Evolutionary conservation across 2,888 invertebrate species (phyloP), one percentile per base, ranked within the genome.

Genomic region (Myopa testacea): DNA sequence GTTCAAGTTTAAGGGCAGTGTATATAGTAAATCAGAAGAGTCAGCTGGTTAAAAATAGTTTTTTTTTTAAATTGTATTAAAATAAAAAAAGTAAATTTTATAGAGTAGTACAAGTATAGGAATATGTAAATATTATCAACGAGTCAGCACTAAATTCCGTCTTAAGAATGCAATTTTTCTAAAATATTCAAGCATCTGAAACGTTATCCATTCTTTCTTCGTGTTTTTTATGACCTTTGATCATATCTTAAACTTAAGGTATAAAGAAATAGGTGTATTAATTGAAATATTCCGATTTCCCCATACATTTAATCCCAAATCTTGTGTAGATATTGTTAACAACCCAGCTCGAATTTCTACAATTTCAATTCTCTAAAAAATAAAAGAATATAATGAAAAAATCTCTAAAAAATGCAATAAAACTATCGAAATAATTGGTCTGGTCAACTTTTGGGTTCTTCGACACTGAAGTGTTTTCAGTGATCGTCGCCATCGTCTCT

Each of bases 321-420:
- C 45, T 45, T 45, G 7, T 6, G 45, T 45, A 45, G 45, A 45
- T 45, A 50, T 2, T 14, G 50, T 50, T 1, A 55, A 5, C 14
- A 55, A 55, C 19, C n/a, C 55, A 34, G 26, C 70, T 70, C 70
- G n/a, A 70, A 55, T 70, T 70, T 70, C 70, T 26, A 16, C 19
- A 26, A 69, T 26, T 10, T 14, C 45, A 45, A 45, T 50, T 63
- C 37, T 8, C 38, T 16, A 55, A 55, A 55, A 10, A 55, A 4
- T 6, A 55, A 55, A 16, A 55, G 16, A 65, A 65, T 12, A 65
- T 2, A 8, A 65, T 37, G 60, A 83, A 82, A 78, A 82, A 83
- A 84, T 82, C 81, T 81, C 26, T 81, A 79, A 82, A 78, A 82
- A 83, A 78, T 81, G 78, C 82, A 83, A 85, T 85, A 84, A 85